Base-by-base conservation (phyloP, 2,797 vertebrate genomes). In the Propithecus perrieri region DNA sequence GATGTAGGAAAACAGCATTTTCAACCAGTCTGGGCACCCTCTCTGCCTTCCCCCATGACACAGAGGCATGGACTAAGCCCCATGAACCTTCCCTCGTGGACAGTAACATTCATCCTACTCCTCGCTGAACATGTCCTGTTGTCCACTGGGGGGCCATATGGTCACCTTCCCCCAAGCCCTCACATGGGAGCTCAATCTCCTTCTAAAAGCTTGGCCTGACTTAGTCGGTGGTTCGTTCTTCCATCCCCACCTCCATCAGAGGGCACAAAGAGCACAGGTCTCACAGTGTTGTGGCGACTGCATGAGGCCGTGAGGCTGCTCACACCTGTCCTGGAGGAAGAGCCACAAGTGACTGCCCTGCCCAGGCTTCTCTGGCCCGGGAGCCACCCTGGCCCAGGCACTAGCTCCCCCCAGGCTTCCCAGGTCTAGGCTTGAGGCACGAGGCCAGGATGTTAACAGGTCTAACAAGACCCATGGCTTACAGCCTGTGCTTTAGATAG, bases 41-140 rank as follows among this genome's bases (percentile, higher is more conserved):
- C 2, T 50, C 14, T 38, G 48, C 75, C 75, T 53, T 53, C 74
- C 48, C 33, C 48, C 48, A n/a, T 12, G 50, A 53, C 4, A 4
- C 13, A 18, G 71, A 41, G 24, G 38, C 59, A 33, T 4, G 24
- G 38, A 18, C 53, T 7, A 20, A 33, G 14, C 15, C 4, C 80
- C 3, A 2, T 0, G n/a, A 24, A 57, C 48, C 55, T 43, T 46
- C 57, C 15, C 50, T 67, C 5, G 2, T 33, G 13, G 20, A 6
- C n/a, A 7, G 26, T 7, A 10, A 57, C 0, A 5, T 1, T 5
- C 30, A 17, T 24, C 24, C 0, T 2, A 0, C 8, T 33, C n/a
- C 20, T 4, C 2, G 2, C 15, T 38, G 72, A 38, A 22, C 46
- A 12, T 0, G 4, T 48, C 11, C 6, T 0, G 0, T 57, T 41